Evolutionary conservation across 2,888 invertebrate genomes (phyloP), one percentile per base, ranked within the genome.

Genomic region (Helobdella robusta): DNA sequence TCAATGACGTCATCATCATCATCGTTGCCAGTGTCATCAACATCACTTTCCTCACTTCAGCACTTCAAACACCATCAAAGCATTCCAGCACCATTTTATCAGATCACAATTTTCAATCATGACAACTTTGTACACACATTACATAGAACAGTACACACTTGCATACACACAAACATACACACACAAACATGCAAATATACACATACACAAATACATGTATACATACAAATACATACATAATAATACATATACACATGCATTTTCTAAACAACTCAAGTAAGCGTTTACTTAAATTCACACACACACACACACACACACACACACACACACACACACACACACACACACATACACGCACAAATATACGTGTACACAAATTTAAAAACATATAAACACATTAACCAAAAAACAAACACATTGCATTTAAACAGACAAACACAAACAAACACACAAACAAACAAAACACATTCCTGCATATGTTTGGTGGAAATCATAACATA

Each of bases 201-300:
- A 40, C 44, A 40, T 40, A 40, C 44, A 40, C n/a, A 40, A 11
- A 40, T 40, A 40, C 44, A 40, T 40, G n/a, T n/a, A 40, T 59
- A 59, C 36, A 35, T 35, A 2, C 36, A 59, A 20, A 36, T 20
- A 35, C 35, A 2, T 20, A 35, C 11, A 15, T 34, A 63, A 32
- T 3, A 30, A 63, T 50, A 56, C 52, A 63, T 11, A 56, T 34
- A 63, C 5, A 1, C 63, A 63, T 20, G n/a, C 2, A 63, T 52
- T 23, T 20, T 23, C 28, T 2, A 30, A 34, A 18, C 2, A 23
- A 34, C 34, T 2, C 35, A 34, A 8, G 11, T 50, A 32, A n/a
- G 11, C 35, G 30, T 50, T 2, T 32, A 62, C 50, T 28, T 32
- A 62, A 34, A 2, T 59, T 28, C 23, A 56, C 48, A 2, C 18